Evolutionary conservation across 2,113 vertebrate species (phyloP).

Genomic region (Spermophilus dauricus): DNA sequence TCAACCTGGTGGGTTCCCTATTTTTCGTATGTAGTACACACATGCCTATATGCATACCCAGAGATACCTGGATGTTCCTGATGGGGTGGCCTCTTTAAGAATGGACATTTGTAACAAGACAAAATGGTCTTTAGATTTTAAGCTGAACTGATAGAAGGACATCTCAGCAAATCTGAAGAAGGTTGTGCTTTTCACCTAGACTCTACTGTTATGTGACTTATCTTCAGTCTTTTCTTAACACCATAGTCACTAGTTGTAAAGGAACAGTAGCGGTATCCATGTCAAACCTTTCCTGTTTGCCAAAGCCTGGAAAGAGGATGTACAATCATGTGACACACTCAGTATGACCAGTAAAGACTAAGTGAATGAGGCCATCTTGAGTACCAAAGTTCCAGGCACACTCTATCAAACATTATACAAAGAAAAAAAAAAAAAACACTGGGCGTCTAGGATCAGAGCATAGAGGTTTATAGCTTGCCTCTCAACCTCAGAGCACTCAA

Average conservation of each 20-base stretch:
- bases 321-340: not conserved
- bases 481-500: not conserved
- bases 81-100: not conserved
- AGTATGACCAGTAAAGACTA: not conserved
- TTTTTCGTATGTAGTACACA: not conserved
- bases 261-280: rapidly evolving
- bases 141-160: not conserved
- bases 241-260: not conserved
- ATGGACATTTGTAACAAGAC: not conserved
- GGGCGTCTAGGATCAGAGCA: rapidly evolving
- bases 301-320: not conserved
- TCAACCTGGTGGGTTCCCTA: not conserved
- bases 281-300: rapidly evolving
- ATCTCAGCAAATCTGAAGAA: not conserved
- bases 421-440: too few relatives aligned
- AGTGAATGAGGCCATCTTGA: rapidly evolving
- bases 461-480: not conserved
- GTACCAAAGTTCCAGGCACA: not conserved
- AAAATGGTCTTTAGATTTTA: not conserved
- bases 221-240: not conserved
- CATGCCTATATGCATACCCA: not conserved
- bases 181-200: not conserved
- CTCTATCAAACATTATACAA: not conserved
- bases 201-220: rapidly evolving
- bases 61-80: not conserved